Evolutionary conservation across 2,113 vertebrate species (phyloP).

Genomic region (Plectropomus leopardus): DNA sequence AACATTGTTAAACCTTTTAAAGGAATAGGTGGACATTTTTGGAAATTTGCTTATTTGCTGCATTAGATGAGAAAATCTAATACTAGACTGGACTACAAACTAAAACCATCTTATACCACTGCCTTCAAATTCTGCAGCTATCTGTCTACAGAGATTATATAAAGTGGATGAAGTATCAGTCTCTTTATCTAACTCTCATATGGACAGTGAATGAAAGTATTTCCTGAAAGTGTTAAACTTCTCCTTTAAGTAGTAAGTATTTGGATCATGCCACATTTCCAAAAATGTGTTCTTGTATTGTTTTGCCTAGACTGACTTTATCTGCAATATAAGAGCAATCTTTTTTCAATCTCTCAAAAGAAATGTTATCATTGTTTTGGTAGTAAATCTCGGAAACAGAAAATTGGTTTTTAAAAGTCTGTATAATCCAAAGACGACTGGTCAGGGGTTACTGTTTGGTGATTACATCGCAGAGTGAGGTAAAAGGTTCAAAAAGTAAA

Average conservation of each 20-base stretch:
- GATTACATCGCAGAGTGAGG: conserved; percentile 14
- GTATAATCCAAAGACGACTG: not conserved
- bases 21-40: not conserved
- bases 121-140: no score
- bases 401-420: conserved; percentile 22
- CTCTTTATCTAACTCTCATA: not conserved
- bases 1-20: conserved; percentile 7
- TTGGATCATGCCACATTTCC: not conserved
- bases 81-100: no score
- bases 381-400: not conserved
- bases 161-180: not conserved
- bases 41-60: not conserved
- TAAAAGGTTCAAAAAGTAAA: conserved; percentile 41
- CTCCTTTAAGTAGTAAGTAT: no score
- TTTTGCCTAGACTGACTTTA: not conserved
- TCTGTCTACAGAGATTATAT: no score
- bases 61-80: not conserved
- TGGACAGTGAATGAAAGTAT: not conserved
- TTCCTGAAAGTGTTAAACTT: not conserved
- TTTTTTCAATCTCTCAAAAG: conserved; percentile 10
- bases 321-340: conserved; percentile 4
- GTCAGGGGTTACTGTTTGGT: not conserved
- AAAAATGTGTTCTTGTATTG: not conserved
- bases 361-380: conserved; percentile 5
- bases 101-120: no score